These are phyloP conservation scores for Lophotis ruficrista DNA, from an alignment of 2,113 vertebrate species.

Conservation along the genomic window DNA sequence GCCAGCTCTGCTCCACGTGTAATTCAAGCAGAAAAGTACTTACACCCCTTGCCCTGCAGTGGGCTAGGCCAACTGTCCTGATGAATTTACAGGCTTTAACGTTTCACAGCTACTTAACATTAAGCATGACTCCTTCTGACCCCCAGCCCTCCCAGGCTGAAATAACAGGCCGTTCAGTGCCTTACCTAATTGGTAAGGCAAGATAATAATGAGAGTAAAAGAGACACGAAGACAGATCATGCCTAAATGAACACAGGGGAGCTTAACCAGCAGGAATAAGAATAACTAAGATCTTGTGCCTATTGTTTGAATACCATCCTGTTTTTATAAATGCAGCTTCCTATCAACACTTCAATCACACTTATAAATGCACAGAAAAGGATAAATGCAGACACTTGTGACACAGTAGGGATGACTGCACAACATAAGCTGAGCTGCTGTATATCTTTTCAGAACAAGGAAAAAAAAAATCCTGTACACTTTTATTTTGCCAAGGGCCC, in stretches of 20 bases:
- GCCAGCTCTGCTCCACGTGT: neutral
- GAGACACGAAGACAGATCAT: slow-evolving; percentile 21
- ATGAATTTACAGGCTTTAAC: neutral
- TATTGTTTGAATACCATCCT: slow-evolving; percentile 14
- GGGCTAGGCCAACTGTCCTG: neutral
- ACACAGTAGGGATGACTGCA: neutral
- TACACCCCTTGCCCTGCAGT: slow-evolving; percentile 1
- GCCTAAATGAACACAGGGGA: slow-evolving; percentile 50
- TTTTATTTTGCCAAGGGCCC: neutral
- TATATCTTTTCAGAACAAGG: neutral
- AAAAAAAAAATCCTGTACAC: neutral
- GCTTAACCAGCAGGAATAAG: slow-evolving; percentile 52
- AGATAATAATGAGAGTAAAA: slow-evolving; percentile 50
- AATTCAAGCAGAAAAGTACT: neutral
- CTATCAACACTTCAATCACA: slow-evolving; percentile 31
- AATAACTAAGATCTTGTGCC: slow-evolving; percentile 15
- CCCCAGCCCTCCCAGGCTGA: slow-evolving; percentile 24
- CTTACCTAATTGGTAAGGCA: neutral
- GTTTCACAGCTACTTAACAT: slow-evolving; percentile 23
- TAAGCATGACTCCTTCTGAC: slow-evolving; percentile 33
- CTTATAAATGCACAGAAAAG: neutral
- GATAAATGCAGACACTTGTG: neutral
- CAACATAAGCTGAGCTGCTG: neutral
- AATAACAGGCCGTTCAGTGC: neutral
- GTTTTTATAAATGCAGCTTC: slow-evolving; percentile 36